These are phyloP conservation scores for Zaprionus ornatus DNA, from an alignment of 1,140 invertebrate genomes.

Conservation along the genomic window DNA sequence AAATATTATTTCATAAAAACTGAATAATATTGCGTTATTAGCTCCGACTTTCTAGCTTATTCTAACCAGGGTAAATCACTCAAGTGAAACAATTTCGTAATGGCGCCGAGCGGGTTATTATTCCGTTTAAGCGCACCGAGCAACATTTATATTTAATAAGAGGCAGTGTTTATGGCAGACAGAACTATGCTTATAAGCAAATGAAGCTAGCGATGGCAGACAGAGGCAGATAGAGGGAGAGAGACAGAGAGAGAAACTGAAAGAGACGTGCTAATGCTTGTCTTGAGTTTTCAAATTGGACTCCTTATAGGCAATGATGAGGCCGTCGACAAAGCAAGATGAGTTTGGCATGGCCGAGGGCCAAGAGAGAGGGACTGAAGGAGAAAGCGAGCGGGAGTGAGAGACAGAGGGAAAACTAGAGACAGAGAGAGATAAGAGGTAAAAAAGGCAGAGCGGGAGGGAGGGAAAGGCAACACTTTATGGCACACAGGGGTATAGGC, in stretches of 20 bases:
- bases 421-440: no score
- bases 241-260: not conserved
- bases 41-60: not conserved
- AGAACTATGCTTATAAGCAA: conserved; percentile 5
- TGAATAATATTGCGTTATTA: not conserved
- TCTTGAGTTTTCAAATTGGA: conserved; percentile 24
- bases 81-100: not conserved
- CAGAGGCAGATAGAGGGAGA: not conserved
- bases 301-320: conserved; percentile 22
- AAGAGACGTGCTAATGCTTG: conserved; percentile 16
- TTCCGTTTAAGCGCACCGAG: not conserved
- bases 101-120: not conserved
- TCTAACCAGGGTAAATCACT: not conserved
- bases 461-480: conserved; percentile 38
- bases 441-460: not conserved
- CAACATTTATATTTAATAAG: conserved; percentile 8
- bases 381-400: not conserved
- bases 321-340: conserved; percentile 38
- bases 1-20: not conserved
- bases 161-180: not conserved
- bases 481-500: conserved; percentile 64
- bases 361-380: conserved; percentile 40
- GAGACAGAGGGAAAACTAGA: not conserved
- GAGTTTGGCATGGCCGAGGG: conserved; percentile 57
- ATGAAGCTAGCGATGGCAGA: conserved; percentile 10